phyloP scores from a whole-genome alignment of 1,140 invertebrate species.

The Neuroterus valhalla region DNA sequence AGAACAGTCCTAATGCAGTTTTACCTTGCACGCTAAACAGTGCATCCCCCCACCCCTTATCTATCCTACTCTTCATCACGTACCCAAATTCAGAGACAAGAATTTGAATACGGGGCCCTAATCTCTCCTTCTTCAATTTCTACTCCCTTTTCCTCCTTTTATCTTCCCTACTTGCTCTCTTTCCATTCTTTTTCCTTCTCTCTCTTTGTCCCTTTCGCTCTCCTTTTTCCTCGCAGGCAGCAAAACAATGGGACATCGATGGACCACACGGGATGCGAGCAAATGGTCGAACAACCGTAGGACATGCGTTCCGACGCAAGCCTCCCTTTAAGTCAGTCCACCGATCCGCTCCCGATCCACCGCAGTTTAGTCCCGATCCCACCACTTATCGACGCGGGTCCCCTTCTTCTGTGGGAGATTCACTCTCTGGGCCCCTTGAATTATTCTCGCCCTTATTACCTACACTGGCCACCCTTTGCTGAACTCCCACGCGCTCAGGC shows the following conservation, averaged over 20 bases:
- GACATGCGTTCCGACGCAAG: conserved; percentile 73
- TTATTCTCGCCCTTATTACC: conserved; percentile 39
- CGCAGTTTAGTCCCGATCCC: conserved; percentile 38
- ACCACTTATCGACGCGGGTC: conserved; percentile 38
- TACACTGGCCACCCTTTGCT: conserved; percentile 4
- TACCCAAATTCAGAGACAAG: conserved; percentile 61
- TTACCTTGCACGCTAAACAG: conserved; percentile 46
- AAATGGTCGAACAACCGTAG: conserved; percentile 75
- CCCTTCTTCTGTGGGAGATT: conserved; percentile 14
- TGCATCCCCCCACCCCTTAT: conserved; percentile 33
- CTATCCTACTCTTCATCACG: conserved; percentile 28
- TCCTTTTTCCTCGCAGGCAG: conserved; percentile 40
- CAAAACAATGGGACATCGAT: conserved; percentile 74
- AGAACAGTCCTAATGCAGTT: conserved; percentile 41
- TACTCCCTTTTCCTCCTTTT: conserved; percentile 22
- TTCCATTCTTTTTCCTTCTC: conserved; percentile 21
- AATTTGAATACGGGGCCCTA: conserved; percentile 66
- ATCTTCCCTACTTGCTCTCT: conserved; percentile 36
- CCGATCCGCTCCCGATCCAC: conserved; percentile 40
- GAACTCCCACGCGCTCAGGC: background rate
- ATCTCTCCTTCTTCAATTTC: conserved; percentile 32
- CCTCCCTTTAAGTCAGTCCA: conserved; percentile 34
- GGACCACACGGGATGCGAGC: conserved; percentile 75
- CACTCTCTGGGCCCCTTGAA: conserved; percentile 25
- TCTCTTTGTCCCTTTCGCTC: background rate